phyloP scores from a whole-genome alignment of 2,888 invertebrate species.

The Athalia circularis region DNA sequence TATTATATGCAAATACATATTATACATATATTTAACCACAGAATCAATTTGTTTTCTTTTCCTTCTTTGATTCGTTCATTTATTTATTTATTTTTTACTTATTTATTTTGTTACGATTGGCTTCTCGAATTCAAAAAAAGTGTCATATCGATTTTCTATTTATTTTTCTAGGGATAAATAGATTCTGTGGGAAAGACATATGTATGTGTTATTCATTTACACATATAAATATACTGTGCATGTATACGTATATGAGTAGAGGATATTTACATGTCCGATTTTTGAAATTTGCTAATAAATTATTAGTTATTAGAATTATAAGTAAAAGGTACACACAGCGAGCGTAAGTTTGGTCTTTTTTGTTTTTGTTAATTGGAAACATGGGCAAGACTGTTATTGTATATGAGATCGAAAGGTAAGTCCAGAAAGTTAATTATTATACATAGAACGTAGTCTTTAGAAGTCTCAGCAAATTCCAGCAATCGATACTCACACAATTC shows the following conservation, averaged over 20 bases:
- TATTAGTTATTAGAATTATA: not conserved
- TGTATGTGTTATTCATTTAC: not conserved
- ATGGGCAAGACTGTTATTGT: too few relatives aligned
- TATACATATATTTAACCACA: not conserved
- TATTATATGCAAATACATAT: constrained; percentile 8
- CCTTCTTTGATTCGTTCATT: not conserved
- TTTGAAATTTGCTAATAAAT: constrained; percentile 24
- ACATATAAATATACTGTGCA: not conserved
- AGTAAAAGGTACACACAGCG: not conserved
- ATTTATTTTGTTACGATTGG: too few relatives aligned
- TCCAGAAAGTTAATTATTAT: too few relatives aligned
- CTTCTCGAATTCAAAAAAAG: too few relatives aligned
- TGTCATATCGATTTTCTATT: too few relatives aligned
- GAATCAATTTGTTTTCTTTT: not conserved
- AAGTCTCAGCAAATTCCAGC: constrained; percentile 32
- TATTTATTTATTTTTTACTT: too few relatives aligned
- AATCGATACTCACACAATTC: constrained; percentile 25
- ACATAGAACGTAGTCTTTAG: too few relatives aligned
- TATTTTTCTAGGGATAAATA: too few relatives aligned
- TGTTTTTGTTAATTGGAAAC: too few relatives aligned
- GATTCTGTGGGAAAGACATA: too few relatives aligned
- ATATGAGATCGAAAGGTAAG: too few relatives aligned
- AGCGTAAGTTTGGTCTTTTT: not conserved
- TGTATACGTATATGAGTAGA: not conserved
- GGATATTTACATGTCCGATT: constrained; percentile 27